Conservation (phyloP, 2,888 invertebrate species). For the Margaritifera margaritifera region DNA sequence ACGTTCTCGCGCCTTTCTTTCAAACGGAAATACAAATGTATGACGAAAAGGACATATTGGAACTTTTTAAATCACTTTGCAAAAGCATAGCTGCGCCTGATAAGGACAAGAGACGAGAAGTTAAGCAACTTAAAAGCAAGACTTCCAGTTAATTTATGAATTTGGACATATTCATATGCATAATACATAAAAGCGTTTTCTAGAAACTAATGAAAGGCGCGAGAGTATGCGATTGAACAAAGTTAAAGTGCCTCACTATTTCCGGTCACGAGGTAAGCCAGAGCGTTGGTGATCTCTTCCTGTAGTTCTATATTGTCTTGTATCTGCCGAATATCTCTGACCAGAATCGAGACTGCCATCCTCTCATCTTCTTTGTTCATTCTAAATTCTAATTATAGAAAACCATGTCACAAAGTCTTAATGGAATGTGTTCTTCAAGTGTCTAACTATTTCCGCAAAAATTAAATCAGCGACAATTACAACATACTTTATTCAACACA, state of each 20-base stretch:
- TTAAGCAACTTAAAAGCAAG: too few relatives aligned
- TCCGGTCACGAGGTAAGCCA: slow-evolving; percentile 36
- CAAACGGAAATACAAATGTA: too few relatives aligned
- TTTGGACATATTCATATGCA: background rate
- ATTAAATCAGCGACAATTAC: too few relatives aligned
- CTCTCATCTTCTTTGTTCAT: slow-evolving; percentile 14
- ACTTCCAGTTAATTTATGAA: too few relatives aligned
- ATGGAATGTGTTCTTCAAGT: slow-evolving; percentile 2
- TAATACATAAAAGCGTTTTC: background rate
- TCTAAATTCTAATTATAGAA: too few relatives aligned
- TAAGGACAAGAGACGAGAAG: too few relatives aligned
- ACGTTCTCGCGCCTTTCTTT: too few relatives aligned
- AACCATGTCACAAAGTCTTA: slow-evolving; percentile 2
- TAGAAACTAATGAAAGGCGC: background rate
- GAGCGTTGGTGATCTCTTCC: slow-evolving; percentile 47
- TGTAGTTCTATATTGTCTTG: slow-evolving; percentile 49
- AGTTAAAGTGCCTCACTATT: slow-evolving; percentile 25
- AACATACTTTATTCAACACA: too few relatives aligned
- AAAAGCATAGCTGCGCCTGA: too few relatives aligned
- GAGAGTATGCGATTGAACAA: background rate
- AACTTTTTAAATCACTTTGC: too few relatives aligned
- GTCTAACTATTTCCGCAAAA: too few relatives aligned
- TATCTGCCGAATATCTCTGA: slow-evolving; percentile 38
- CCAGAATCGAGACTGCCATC: slow-evolving; percentile 34
- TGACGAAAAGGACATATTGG: too few relatives aligned